A percentile compares a stretch with the other conserved stretches of the same genome.
Conservation (phyloP, 2,113 vertebrate species). For the Eupsittula cactorum region DNA sequence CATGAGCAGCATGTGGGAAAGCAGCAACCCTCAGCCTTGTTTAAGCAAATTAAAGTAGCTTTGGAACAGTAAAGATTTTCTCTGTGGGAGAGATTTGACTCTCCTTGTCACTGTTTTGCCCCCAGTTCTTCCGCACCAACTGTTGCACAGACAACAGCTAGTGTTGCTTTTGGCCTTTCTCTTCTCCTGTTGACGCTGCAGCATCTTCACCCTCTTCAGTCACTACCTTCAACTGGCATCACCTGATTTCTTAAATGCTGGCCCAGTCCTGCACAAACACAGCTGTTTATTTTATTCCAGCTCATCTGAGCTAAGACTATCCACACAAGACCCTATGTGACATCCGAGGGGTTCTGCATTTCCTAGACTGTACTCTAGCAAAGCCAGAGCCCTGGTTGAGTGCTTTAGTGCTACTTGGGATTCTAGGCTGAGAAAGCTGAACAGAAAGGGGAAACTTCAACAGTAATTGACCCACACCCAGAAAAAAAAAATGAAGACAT, state of each 20-base stretch:
- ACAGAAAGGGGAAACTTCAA: neutral
- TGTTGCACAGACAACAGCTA: neutral
- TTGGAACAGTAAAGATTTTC: neutral
- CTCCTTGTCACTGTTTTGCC: neutral
- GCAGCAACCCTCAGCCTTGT: constrained; percentile 2
- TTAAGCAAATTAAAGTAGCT: neutral
- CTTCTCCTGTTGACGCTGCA: neutral
- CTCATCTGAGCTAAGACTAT: neutral
- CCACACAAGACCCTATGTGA: neutral
- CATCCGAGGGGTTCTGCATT: neutral
- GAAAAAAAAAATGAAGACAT: constrained; percentile 19
- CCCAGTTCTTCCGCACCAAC: neutral
- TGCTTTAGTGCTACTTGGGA: neutral
- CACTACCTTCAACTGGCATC: neutral
- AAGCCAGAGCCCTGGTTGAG: neutral
- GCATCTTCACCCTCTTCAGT: neutral
- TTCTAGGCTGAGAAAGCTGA: neutral
- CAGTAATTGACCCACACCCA: constrained; percentile 48
- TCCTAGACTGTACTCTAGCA: neutral
- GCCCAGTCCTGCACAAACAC: neutral
- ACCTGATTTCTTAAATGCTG: neutral
- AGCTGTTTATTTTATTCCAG: constrained; percentile 11
- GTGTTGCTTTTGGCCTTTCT: neutral
- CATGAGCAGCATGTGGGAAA: constrained; percentile 13
- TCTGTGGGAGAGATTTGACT: neutral